Evolutionary conservation across 1,140 invertebrate genomes (phyloP).

Genomic region (Phymorhynchus buccinoides): DNA sequence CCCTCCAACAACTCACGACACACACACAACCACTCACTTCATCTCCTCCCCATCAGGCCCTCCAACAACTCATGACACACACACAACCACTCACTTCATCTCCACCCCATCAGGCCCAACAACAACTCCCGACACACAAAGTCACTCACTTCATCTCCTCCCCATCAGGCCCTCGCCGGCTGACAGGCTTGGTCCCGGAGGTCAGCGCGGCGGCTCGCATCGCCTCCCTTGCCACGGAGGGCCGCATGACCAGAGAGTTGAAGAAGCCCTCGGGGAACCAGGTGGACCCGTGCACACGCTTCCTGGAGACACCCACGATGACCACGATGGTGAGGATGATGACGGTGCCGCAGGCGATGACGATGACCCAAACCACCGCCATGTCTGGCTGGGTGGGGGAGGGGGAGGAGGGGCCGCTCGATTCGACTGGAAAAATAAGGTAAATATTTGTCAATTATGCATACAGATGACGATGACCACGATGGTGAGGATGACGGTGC

Average conservation of each 20-base stretch:
- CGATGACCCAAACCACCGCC: slow-evolving; percentile 91
- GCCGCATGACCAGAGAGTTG: slow-evolving; percentile 26
- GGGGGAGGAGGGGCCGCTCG: background rate
- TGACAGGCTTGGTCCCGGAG: slow-evolving; percentile 68
- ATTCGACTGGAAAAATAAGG: background rate
- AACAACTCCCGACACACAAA: background rate
- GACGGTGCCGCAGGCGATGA: slow-evolving; percentile 83
- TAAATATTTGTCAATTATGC: too few species aligned
- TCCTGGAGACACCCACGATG: slow-evolving; percentile 78
- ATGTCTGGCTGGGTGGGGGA: slow-evolving; percentile 61
- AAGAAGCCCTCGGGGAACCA: slow-evolving; percentile 98
- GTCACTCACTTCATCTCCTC: slow-evolving; percentile 84
- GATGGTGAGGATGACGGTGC: slow-evolving; percentile 80
- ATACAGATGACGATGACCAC: slow-evolving; percentile 78
- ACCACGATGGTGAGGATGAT: slow-evolving; percentile 82
- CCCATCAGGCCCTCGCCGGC: slow-evolving; percentile 84
- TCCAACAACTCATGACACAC: background rate
- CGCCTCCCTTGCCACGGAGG: background rate
- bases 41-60: background rate
- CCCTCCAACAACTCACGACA: background rate
- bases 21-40: background rate
- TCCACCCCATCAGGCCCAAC: background rate
- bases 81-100: background rate
- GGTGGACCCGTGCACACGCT: slow-evolving; percentile 90
- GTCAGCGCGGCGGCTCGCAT: slow-evolving; percentile 34